Conservation (phyloP, 2,113 vertebrate species). For the Ondatra zibethicus region DNA sequence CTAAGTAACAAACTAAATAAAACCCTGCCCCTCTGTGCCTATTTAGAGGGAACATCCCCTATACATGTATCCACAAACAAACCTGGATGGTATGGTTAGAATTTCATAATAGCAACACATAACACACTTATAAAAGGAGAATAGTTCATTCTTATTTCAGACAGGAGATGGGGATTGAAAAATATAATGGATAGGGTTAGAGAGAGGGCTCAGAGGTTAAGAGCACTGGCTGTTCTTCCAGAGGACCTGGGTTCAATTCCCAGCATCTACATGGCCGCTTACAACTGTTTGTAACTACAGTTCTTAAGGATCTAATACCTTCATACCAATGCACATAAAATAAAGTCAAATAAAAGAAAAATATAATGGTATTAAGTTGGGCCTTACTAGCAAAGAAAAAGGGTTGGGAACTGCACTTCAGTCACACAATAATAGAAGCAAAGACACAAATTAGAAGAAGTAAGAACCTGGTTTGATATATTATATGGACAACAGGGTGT, state of each 20-base stretch:
- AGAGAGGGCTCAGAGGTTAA: too few species aligned
- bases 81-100: background rate
- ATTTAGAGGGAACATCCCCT: background rate
- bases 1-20: background rate
- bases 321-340: too few species aligned
- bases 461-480: background rate
- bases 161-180: background rate
- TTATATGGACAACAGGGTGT: background rate
- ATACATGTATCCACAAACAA: background rate
- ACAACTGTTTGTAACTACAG: too few species aligned
- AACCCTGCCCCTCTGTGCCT: background rate
- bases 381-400: background rate
- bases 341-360: background rate
- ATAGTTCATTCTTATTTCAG: background rate
- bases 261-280: too few species aligned
- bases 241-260: too few species aligned
- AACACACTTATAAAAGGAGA: background rate
- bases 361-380: background rate
- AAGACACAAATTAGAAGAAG: background rate
- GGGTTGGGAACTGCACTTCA: background rate
- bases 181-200: background rate
- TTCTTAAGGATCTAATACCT: too few species aligned
- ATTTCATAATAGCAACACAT: background rate
- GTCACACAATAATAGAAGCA: background rate
- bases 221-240: too few species aligned